Evolutionary conservation across 2,113 vertebrate species (phyloP).

Genomic region (Antigone vipio): DNA sequence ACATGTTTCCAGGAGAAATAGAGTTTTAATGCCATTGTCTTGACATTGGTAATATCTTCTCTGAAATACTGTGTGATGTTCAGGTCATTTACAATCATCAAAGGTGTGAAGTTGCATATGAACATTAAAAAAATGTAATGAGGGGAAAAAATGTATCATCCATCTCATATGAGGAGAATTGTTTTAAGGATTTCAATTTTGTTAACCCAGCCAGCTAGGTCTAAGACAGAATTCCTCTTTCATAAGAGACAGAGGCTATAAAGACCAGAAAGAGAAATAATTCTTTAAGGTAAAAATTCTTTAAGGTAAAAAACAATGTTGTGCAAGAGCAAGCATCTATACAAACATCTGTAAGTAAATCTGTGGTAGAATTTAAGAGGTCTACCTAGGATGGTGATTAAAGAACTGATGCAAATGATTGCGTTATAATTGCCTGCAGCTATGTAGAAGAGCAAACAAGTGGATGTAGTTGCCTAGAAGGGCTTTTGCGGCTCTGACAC

Average conservation of each 20-base stretch:
- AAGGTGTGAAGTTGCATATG: background rate
- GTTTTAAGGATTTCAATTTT: background rate
- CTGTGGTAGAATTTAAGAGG: background rate
- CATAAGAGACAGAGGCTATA: background rate
- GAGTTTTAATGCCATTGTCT: background rate
- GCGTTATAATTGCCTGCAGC: background rate
- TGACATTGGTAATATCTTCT: background rate
- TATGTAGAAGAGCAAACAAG: background rate
- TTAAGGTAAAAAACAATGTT: background rate
- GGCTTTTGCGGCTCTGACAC: background rate
- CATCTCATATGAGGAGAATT: background rate
- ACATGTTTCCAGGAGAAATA: background rate
- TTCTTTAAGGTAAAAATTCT: background rate
- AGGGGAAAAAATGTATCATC: background rate
- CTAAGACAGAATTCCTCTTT: background rate
- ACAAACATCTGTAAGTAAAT: background rate
- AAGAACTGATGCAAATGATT: background rate
- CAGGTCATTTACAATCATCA: background rate
- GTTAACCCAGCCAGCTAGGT: background rate
- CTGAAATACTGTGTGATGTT: background rate
- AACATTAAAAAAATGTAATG: background rate
- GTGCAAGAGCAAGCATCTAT: background rate
- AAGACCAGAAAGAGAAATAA: background rate
- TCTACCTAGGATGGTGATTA: background rate
- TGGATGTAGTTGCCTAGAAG: background rate